phyloP scores from a whole-genome alignment of 1,140 invertebrate species.

The Lordiphosa clarofinis region DNA sequence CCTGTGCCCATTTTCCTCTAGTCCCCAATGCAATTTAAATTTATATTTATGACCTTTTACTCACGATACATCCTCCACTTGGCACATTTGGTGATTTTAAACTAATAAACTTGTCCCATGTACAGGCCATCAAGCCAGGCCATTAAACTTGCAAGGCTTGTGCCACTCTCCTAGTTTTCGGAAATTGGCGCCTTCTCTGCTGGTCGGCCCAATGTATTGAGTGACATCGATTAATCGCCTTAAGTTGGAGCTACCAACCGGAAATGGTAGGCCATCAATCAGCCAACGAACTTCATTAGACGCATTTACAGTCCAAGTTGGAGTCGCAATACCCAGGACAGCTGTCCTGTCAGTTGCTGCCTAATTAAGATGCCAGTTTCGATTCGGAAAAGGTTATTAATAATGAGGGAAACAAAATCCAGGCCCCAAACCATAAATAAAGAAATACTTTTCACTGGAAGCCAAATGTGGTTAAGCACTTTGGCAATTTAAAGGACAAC shows the following conservation, averaged over 20 bases:
- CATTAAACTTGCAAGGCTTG: slow-evolving; percentile 43
- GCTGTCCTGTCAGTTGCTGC: slow-evolving; percentile 21
- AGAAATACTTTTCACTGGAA: neutral
- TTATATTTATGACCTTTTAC: slow-evolving; percentile 70
- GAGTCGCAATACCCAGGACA: slow-evolving; percentile 28
- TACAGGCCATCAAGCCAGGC: slow-evolving; percentile 38
- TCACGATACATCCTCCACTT: slow-evolving; percentile 24
- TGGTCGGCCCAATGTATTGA: slow-evolving; percentile 40
- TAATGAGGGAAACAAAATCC: slow-evolving; percentile 20
- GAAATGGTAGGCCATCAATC: slow-evolving; percentile 65
- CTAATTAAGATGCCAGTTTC: slow-evolving; percentile 59
- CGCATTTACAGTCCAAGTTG: slow-evolving; percentile 43
- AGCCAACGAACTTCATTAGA: slow-evolving; percentile 63
- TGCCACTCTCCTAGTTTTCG: slow-evolving; percentile 46
- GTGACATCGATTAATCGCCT: slow-evolving; percentile 68
- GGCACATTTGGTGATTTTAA: slow-evolving; percentile 66
- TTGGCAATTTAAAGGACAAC: slow-evolving; percentile 39
- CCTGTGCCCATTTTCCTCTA: no score
- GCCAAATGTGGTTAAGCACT: slow-evolving; percentile 36
- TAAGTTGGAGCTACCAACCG: slow-evolving; percentile 22
- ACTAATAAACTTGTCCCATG: slow-evolving; percentile 67
- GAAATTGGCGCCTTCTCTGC: slow-evolving; percentile 48
- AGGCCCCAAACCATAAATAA: no score
- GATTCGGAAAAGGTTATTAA: slow-evolving; percentile 55
- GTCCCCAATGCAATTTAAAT: slow-evolving; percentile 61